Evolutionary conservation across 2,113 vertebrate species (phyloP).

Genomic region (Hippocampus abdominalis): DNA sequence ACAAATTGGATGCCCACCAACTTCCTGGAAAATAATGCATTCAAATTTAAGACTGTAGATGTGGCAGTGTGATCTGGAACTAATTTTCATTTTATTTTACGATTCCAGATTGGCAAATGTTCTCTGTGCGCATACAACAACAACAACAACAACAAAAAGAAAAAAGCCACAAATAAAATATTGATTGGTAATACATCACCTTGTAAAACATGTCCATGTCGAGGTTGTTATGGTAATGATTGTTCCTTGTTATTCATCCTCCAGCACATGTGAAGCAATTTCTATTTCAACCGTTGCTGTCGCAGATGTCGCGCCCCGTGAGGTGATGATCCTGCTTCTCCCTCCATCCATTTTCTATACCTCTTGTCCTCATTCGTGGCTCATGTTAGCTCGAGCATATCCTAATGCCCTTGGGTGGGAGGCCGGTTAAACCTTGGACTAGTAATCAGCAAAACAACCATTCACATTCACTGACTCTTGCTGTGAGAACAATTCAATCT

Average conservation of each 20-base stretch:
- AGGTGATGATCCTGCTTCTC: background rate
- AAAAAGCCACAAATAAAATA: background rate
- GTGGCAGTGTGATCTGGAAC: no score
- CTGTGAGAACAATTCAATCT: no score
- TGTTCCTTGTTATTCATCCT: background rate
- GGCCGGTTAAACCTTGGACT: no score
- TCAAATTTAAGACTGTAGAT: no score
- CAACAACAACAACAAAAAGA: background rate
- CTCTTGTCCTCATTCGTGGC: background rate
- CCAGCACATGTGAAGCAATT: background rate
- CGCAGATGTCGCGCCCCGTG: background rate
- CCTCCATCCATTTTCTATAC: background rate
- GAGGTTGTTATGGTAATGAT: background rate
- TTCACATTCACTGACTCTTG: no score
- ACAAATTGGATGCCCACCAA: no score
- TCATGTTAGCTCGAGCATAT: background rate
- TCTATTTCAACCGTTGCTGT: background rate
- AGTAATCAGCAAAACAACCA: no score
- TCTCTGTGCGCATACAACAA: no score
- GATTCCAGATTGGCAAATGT: no score
- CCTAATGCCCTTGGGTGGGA: background rate
- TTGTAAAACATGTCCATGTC: background rate
- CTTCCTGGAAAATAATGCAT: no score
- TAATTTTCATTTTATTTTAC: no score
- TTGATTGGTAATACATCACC: background rate